Evolutionary conservation across 2,797 vertebrate species (phyloP).

Genomic region (Phylloscopus collybita): DNA sequence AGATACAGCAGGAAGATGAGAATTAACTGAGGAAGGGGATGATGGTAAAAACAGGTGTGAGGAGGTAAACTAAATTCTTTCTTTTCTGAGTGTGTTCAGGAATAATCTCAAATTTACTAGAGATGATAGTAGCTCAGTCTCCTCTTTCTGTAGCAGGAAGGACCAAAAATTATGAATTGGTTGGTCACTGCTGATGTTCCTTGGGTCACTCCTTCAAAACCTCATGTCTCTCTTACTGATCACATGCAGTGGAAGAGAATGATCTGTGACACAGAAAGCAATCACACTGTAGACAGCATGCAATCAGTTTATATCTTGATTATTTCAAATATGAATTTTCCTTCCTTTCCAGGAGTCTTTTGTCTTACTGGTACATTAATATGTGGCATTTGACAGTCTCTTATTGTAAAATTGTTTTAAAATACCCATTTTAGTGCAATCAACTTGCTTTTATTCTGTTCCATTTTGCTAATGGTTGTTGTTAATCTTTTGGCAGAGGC

Average conservation of each 20-base stretch:
- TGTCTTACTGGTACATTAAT: not conserved
- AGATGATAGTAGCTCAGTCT: not conserved
- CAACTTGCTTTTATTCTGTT: not conserved
- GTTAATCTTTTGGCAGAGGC: slow-evolving; percentile 32
- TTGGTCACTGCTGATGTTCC: not conserved
- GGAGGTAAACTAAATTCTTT: not conserved
- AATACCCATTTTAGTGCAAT: not conserved
- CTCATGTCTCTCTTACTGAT: not conserved
- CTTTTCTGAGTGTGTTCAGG: not conserved
- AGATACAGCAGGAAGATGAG: not conserved
- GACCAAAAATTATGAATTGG: not conserved
- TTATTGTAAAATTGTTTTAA: not conserved
- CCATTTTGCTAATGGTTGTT: not conserved
- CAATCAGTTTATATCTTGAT: not conserved
- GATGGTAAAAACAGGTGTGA: not conserved
- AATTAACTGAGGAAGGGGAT: not conserved
- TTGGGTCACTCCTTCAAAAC: not conserved
- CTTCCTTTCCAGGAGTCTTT: not conserved
- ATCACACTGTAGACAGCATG: not conserved
- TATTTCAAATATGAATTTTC: not conserved
- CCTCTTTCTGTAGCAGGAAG: not conserved
- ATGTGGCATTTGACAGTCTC: not conserved
- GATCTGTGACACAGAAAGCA: not conserved
- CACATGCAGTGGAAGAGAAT: not conserved
- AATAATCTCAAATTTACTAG: not conserved